phyloP scores from a whole-genome alignment of 2,888 invertebrate species.

The Eulithis testata region DNA sequence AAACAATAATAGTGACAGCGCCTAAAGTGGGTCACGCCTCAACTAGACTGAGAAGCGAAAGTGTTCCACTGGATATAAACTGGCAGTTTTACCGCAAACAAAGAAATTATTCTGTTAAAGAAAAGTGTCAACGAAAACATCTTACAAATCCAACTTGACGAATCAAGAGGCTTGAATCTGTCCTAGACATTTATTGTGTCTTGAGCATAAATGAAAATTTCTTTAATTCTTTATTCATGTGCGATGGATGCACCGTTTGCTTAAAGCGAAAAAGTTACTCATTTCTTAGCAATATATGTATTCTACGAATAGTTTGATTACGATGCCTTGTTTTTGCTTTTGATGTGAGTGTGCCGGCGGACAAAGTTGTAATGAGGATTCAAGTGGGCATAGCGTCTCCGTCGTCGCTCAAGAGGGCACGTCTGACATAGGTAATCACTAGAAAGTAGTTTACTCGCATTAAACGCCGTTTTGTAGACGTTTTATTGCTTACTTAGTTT shows the following conservation, averaged over 20 bases:
- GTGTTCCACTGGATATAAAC: conserved; percentile 44
- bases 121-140: conserved; percentile 12
- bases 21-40: conserved; percentile 44
- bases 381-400: conserved; percentile 43
- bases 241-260: conserved; percentile 7
- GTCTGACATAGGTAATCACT: conserved; percentile 53
- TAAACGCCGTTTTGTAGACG: conserved; percentile 43
- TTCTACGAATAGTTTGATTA: background rate
- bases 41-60: conserved; percentile 50
- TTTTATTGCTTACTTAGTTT: background rate
- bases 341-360: background rate
- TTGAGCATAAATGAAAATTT: background rate
- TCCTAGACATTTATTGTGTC: background rate
- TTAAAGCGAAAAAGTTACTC: conserved; percentile 13
- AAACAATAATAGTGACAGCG: conserved; percentile 43
- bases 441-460: conserved; percentile 52
- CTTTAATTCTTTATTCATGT: background rate
- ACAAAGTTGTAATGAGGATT: conserved; percentile 37
- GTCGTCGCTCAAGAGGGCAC: conserved; percentile 40
- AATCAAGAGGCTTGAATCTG: background rate
- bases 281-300: conserved; percentile 1
- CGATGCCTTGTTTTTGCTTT: background rate
- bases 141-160: conserved; percentile 8
- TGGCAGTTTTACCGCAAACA: conserved; percentile 32
- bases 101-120: conserved; percentile 9